Evolutionary conservation across 2,113 vertebrate species (phyloP), one percentile per base, ranked within the genome.

Genomic region (Acanthochromis polyacanthus): DNA sequence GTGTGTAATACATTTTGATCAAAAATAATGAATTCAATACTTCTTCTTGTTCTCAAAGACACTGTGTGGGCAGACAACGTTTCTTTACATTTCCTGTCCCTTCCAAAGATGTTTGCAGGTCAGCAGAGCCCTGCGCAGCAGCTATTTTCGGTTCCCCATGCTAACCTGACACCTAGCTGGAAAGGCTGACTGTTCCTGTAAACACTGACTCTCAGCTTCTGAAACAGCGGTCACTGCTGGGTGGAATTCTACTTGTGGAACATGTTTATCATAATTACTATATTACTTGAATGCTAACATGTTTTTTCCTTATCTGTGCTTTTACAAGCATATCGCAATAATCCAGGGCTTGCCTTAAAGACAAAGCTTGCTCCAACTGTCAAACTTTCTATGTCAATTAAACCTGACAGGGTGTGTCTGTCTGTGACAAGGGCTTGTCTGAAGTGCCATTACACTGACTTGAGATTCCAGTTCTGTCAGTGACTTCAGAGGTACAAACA

Each of bases 161-260:
- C 78, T 78, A 89, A 91, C 86, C 78, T 86, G 86, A 93, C 84
- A 93, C 90, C 78, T n/a, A 56, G 68, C 61, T 81, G 83, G 25
- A 51, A 75, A 78, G 30, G 38, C 32, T 57, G 57, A 40, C 66
- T 63, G 68, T 73, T 80, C 73, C 50, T 62, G 75, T 84, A 75
- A 89, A 89, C 82, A 91, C 50, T 20, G 82, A 80, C 70, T 22
- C 67, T 43, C 48, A 51, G 38, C 59, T 65, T 68, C 56, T 1
- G 70, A 81, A 87, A 81, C 79, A 83, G 72, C 56, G 61, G 45
- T 61, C 43, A 19, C 45, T 36, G 40, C n/a, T 52, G 65, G 56
- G 25, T 53, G 14, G 28, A 58, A 46, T 56, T 69, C 62, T 22
- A 45, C 48, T 25, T 25, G 25, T 25, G 25, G 25, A 25, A 25